Percentiles rank a stretch among this genome's conserved stretches.
phyloP scores from a whole-genome alignment of 2,797 vertebrate genomes.

The Enteromius trimaculatus region DNA sequence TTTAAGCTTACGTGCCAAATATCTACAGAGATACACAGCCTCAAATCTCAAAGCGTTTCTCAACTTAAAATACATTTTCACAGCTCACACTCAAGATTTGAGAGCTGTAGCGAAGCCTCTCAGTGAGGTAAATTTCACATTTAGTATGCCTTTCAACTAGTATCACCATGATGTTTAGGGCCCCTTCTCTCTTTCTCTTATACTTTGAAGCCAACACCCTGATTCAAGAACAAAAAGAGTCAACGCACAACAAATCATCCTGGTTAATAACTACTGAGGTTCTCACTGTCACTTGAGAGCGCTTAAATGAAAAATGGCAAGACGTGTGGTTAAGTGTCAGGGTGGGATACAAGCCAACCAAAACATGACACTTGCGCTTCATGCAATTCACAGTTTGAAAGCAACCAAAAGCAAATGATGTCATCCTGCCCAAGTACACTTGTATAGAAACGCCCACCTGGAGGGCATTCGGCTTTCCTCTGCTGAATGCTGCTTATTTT shows the following conservation, averaged over 20 bases:
- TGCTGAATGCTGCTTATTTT: background rate
- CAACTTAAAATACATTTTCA: background rate
- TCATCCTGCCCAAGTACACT: background rate
- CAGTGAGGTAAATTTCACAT: background rate
- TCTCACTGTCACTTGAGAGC: background rate
- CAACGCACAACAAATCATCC: constrained; percentile 7
- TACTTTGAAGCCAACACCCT: background rate
- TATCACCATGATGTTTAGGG: background rate
- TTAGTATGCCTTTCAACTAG: background rate
- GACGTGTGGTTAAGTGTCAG: background rate
- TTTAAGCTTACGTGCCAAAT: constrained; percentile 42
- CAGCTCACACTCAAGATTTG: background rate
- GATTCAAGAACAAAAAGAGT: background rate
- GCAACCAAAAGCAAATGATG: background rate
- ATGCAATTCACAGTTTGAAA: background rate
- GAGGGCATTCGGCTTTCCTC: background rate
- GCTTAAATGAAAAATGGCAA: background rate
- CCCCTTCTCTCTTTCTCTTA: background rate
- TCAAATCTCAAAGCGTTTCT: background rate
- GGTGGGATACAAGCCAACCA: constrained; percentile 4
- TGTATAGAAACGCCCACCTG: background rate
- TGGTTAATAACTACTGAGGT: background rate
- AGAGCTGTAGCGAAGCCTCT: background rate
- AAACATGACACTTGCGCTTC: constrained; percentile 4
- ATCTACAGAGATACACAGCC: constrained; percentile 1